Evolutionary conservation across 2,797 vertebrate species (phyloP), one percentile per base, ranked within the genome.

Genomic region (Brotula barbata): DNA sequence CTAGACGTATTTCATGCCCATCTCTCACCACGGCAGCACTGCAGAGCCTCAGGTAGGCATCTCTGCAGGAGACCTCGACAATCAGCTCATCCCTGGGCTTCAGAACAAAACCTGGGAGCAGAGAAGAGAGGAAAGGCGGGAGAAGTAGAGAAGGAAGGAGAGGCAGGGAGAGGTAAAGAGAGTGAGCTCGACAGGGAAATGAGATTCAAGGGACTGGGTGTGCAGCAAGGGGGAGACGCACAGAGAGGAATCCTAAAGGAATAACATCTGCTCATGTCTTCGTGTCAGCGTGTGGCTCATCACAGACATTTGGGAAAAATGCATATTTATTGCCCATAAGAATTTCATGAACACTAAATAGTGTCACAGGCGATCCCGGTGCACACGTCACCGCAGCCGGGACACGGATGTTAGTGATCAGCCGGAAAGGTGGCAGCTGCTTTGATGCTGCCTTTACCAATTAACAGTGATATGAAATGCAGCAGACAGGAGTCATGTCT

Each of bases 61-160:
- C 95, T 36, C 89, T 88, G 77, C 95, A 98, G 76, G 94, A 96
- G 69, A 95, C 90, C 68, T 97, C 96, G 61, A 99, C 90, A n/a
- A 89, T 67, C 65, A 99, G 88, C 50, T 84, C 80, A 34, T 96
- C 94, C 6, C 85, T 85, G 22, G 86, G 60, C 75, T 93, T 93
- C 64, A 98, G 88, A 39, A 71, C 67, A 70, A 92, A 93, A 81
- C 93, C 94, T 93, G 47, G 51, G 59, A 36, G 37, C 11, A 22
- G 20, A 56, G n/a, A 46, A 47, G 37, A 52, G 63, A 52, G 40
- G 20, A 47, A 68, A 43, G 39, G 49, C 12, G 31, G 43, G 13
- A 43, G 49, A 15, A 22, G 20, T 13, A 48, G 46, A 72, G 15
- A 34, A 28, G 25, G 4, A 4, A 28, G 25, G 25, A 8, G 40